These are phyloP conservation scores for Recurvirostra avosetta DNA, from an alignment of 2,113 vertebrate genomes.

Conservation along the genomic window DNA sequence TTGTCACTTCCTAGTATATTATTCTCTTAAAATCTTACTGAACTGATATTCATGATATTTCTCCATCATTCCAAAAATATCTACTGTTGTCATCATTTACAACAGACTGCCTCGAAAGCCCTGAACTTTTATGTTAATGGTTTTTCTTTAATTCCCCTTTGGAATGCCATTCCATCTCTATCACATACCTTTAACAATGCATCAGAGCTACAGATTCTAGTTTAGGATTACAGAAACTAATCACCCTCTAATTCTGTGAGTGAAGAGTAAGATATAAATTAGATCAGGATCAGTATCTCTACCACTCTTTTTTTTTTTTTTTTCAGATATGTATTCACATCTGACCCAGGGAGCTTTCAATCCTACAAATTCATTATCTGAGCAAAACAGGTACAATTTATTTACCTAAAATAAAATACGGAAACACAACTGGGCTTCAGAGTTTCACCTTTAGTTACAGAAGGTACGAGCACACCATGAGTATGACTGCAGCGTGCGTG, in stretches of 20 bases:
- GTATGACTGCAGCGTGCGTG: not conserved
- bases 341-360: not conserved
- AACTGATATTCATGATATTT: not conserved
- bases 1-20: not conserved
- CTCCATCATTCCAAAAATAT: not conserved
- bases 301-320: not conserved
- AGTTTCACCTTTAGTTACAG: not conserved
- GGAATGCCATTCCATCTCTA: not conserved
- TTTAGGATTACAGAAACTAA: not conserved
- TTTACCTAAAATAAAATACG: not conserved
- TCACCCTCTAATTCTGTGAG: not conserved
- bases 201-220: not conserved
- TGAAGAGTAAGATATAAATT: not conserved
- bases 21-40: not conserved
- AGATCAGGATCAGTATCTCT: not conserved
- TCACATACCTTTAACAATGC: not conserved
- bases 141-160: not conserved
- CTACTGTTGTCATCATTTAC: not conserved
- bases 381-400: not conserved
- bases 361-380: not conserved
- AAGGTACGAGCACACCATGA: constrained; percentile 42
- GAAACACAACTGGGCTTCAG: not conserved
- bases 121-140: not conserved
- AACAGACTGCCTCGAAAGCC: not conserved
- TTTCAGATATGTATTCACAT: not conserved